Evolutionary conservation across 1,140 invertebrate genomes (phyloP), one percentile per base, ranked within the genome.

Genomic region (Zaprionus tsacasi): DNA sequence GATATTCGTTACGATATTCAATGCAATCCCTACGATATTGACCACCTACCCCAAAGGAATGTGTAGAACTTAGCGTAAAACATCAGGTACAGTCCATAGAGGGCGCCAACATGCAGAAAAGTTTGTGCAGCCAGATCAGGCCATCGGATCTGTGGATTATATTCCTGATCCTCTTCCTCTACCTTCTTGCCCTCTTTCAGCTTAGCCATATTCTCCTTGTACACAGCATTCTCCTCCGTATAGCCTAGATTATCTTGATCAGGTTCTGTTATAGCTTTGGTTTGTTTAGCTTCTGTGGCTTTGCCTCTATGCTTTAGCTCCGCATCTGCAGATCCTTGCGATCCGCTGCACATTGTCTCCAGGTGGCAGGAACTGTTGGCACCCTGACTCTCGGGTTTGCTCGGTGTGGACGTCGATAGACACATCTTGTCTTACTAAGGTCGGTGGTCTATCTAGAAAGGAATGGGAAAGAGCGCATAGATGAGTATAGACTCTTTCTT

Each of bases 81-180:
- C 0, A 95, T 93, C 67, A 96, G 93, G 81, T 94, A 96, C 1
- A 96, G 67, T 59, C 96, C 96, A 85, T 96, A 97, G 3, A 96
- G 59, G 69, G 94, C 94, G 15, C 96, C 95, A 64, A 91, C 85
- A 92, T 97, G 96, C 74, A 97, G 93, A 68, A 95, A 95, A 40
- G 95, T 76, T 92, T 96, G 96, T 4, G 94, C 96, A 7, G 91
- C 77, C 1, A 96, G 92, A 92, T 96, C 96, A 0, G 94, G 95
- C 96, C 96, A 96, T 91, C 93, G 94, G 36, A 96, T 95, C 76
- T 93, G 92, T 12, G 96, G 93, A 58, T 91, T 92, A 76, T 96
- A 96, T 60, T 66, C 85, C 45, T 70, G 70, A 12, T 85, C 79
- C 35, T 59, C 55, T 4, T 67, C 48, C n/a, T 67, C 48, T 12